Evolutionary conservation across 2,888 invertebrate species (phyloP).

Genomic region (Sceliomorpha sp.): DNA sequence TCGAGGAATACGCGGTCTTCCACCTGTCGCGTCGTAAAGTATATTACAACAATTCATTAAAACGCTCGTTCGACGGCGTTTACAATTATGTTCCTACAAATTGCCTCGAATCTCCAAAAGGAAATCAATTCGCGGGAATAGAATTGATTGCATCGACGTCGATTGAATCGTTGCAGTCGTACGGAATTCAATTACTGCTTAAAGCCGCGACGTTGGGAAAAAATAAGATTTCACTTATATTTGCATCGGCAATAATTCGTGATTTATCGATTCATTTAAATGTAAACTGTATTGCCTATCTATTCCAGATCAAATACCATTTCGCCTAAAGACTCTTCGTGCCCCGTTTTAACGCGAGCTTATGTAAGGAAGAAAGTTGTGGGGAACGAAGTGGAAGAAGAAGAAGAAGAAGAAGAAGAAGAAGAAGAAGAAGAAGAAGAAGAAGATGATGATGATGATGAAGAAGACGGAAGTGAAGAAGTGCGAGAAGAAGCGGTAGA

Average conservation of each 20-base stretch:
- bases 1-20: too few relatives aligned
- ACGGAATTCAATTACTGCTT: conserved; percentile 52
- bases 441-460: conserved; percentile 8
- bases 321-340: conserved; percentile 19
- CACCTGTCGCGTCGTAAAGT: too few relatives aligned
- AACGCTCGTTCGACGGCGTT: too few relatives aligned
- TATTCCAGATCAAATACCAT: conserved; percentile 18
- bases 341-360: conserved; percentile 2
- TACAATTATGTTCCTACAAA: too few relatives aligned
- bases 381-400: background rate
- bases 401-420: conserved; percentile 7
- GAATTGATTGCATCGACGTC: conserved; percentile 41
- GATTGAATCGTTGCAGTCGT: conserved; percentile 45
- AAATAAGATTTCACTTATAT: conserved; percentile 44
- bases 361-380: conserved; percentile 7
- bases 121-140: background rate
- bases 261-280: conserved; percentile 50
- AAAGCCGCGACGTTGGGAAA: conserved; percentile 30
- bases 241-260: conserved; percentile 36
- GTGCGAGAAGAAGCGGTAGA: conserved; percentile 54
- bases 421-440: conserved; percentile 13
- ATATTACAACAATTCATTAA: too few relatives aligned
- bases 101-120: too few relatives aligned
- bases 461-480: conserved; percentile 48
- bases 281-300: conserved; percentile 43